Evolutionary conservation across 2,888 invertebrate species (phyloP), one percentile per base, ranked within the genome.

Genomic region (Sinotaia quadrata): DNA sequence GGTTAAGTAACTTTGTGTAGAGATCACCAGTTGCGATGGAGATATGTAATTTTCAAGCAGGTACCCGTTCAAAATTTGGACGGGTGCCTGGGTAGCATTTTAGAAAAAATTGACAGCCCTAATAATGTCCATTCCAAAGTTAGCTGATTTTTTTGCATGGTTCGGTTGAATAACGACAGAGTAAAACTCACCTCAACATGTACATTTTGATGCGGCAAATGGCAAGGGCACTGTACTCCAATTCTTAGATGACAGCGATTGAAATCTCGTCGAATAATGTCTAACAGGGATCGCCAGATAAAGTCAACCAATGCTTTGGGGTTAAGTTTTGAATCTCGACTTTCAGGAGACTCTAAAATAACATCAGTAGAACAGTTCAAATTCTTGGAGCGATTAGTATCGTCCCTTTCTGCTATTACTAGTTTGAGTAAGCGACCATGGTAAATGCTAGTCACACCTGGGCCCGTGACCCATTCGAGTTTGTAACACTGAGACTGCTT

Each of bases 191-290:
- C 75, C 73, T 70, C 70, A 4, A 58, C 57, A 29, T 68, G 62
- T 21, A 67, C 68, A 33, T 65, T 67, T 44, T 78, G 75, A 54
- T 78, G 78, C 0, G 75, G 72, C 15, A 56, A 67, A 18, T 66
- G 54, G 44, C 69, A 75, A 1, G 76, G 78, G 49, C 78, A 78
- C 60, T 61, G 65, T 4, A 75, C 71, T 4, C 76, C 76, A 31
- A 78, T 69, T 15, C 71, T 72, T 49, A 67, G 73, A 4, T 71
- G 49, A 54, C 78, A 78, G 34, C 71, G 73, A 24, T 65, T 54
- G 47, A 77, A 78, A 41, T 78, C 75, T 21, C 73, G 57, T 24
- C 70, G 63, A 27, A 78, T 74, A 51, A 78, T 75, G 31, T 69
- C 69, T 3, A 44, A 57, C 21, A 78, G 61, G 15, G 62, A 67